phyloP scores from a whole-genome alignment of 2,797 vertebrate species.

The Amblyraja radiata region DNA sequence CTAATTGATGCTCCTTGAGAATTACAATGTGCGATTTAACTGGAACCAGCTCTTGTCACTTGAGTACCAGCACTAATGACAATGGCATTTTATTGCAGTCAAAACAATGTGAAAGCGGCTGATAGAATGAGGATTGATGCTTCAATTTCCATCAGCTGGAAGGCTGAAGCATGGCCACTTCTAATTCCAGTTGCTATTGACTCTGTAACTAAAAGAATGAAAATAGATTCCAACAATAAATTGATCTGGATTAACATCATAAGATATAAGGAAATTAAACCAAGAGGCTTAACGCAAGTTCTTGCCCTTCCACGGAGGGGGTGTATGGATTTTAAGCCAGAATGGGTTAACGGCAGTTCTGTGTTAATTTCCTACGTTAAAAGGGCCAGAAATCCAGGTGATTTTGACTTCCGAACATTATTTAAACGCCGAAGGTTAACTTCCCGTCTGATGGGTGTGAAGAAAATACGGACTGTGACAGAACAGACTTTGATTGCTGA shows the following conservation, averaged over 20 bases:
- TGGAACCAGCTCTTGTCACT: not conserved
- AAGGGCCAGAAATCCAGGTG: too few species aligned
- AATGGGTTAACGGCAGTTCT: not conserved
- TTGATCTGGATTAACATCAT: constrained; percentile 14
- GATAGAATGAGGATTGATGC: not conserved
- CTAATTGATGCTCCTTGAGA: constrained; percentile 11
- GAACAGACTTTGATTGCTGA: not conserved
- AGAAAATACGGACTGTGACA: not conserved
- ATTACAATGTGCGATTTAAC: constrained; percentile 12
- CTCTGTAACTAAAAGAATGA: not conserved
- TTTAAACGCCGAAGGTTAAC: not conserved
- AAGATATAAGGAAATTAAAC: not conserved
- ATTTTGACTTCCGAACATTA: too few species aligned
- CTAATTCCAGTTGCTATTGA: not conserved
- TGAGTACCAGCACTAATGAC: not conserved
- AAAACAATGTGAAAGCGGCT: not conserved
- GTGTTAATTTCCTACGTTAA: not conserved
- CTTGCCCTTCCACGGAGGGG: not conserved
- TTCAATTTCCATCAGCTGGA: constrained; percentile 3
- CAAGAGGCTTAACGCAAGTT: not conserved
- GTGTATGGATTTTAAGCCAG: not conserved
- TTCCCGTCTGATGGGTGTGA: not conserved
- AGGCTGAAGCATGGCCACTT: not conserved
- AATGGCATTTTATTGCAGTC: constrained; percentile 20
- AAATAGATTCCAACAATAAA: not conserved